Conservation (phyloP, 2,797 vertebrate species). For the Mormyrops boulengeri region DNA sequence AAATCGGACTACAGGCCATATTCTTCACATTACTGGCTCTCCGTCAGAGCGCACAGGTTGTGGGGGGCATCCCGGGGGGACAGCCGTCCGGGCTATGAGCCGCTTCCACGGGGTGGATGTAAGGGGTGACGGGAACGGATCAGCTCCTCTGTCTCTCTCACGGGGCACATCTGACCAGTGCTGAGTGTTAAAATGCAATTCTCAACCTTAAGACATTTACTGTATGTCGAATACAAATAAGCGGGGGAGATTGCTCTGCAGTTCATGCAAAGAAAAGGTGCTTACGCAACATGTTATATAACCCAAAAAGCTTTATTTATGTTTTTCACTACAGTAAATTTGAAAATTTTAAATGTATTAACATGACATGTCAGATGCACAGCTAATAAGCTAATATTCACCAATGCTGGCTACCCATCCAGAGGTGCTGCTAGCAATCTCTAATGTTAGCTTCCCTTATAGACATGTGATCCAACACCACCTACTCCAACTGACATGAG, state of each 20-base stretch:
- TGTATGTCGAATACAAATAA: background rate
- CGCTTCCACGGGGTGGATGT: background rate
- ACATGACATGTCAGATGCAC: background rate
- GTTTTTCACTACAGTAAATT: background rate
- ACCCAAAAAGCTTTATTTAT: background rate
- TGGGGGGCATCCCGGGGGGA: background rate
- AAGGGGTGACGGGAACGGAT: background rate
- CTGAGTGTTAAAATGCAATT: background rate
- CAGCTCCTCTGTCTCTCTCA: background rate
- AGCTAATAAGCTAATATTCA: background rate
- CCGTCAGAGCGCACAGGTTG: background rate
- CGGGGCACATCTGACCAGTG: background rate
- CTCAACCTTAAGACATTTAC: background rate
- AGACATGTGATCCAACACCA: background rate
- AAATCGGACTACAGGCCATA: constrained; percentile 9
- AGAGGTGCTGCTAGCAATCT: background rate
- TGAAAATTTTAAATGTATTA: background rate
- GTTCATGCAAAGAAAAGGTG: background rate
- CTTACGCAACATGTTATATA: background rate
- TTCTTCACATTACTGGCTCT: constrained; percentile 12
- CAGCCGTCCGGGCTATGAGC: background rate
- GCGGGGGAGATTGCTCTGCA: background rate
- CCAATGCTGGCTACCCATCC: background rate
- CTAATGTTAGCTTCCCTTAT: background rate
- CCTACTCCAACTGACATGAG: background rate